Evolutionary conservation across 35 echinoderm and acorn worm genomes (phyloP).

Genomic region (Patiria miniata): DNA sequence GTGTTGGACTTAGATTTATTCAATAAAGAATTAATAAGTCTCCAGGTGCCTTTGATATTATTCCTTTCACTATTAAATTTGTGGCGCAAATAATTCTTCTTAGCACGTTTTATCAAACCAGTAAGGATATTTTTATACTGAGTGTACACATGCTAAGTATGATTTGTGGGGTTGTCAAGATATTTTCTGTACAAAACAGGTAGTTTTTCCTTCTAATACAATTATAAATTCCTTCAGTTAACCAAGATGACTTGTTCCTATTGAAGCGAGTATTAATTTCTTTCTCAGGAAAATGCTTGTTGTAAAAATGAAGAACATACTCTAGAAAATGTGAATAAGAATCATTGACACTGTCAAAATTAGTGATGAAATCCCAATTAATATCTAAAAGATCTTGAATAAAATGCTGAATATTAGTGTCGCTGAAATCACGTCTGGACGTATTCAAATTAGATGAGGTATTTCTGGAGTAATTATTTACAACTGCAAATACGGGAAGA

Average conservation of each 20-base stretch:
- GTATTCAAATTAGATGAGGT: not conserved
- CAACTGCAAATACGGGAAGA: constrained; percentile 6
- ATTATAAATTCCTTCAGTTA: constrained; percentile 8
- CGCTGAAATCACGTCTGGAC: not conserved
- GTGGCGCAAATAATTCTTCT: not conserved
- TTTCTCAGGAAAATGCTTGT: not conserved
- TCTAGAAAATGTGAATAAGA: not conserved
- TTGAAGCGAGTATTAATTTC: not conserved
- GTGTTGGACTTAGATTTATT: not conserved
- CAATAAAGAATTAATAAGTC: not conserved
- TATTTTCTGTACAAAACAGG: not conserved
- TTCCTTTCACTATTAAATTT: not conserved
- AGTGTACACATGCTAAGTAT: not conserved
- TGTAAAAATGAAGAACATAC: not conserved
- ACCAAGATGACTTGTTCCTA: not conserved
- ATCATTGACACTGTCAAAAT: not conserved
- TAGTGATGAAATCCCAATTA: not conserved
- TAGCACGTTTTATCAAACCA: not conserved
- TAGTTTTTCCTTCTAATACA: constrained; percentile 7
- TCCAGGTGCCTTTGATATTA: constrained; percentile 13
- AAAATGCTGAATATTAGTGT: constrained; percentile 9
- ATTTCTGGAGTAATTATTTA: not conserved
- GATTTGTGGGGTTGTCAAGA: not conserved
- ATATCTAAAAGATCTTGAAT: not conserved
- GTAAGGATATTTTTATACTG: not conserved